phyloP scores from a whole-genome alignment of 2,797 vertebrate genomes.

The Pangasius mekongensis region DNA sequence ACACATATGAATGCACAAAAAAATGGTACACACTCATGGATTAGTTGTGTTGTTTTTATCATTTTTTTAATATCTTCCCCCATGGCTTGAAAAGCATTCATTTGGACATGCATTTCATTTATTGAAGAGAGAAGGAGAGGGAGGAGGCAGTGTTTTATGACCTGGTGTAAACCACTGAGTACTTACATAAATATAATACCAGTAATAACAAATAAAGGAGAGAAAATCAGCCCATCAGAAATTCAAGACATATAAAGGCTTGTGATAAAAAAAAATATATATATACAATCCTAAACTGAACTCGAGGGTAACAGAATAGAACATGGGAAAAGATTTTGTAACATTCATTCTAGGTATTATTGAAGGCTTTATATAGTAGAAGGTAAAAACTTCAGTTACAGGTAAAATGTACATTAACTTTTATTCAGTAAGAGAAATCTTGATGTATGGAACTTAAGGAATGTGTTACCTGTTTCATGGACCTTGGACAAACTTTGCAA shows the following conservation, averaged over 20 bases:
- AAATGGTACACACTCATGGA: slow-evolving; percentile 61
- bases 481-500: neutral
- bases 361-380: neutral
- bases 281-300: neutral
- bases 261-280: neutral
- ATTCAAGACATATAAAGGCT: slow-evolving; percentile 25
- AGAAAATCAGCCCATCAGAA: slow-evolving; percentile 46
- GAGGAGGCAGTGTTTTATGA: slow-evolving; percentile 45
- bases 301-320: neutral
- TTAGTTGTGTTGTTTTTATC: slow-evolving; percentile 70
- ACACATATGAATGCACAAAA: slow-evolving; percentile 20
- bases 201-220: slow-evolving; percentile 67
- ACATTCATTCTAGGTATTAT: neutral
- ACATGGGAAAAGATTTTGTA: neutral
- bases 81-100: slow-evolving; percentile 77
- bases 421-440: neutral
- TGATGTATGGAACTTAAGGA: neutral
- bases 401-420: neutral
- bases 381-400: neutral
- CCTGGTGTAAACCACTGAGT: slow-evolving; percentile 58
- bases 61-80: slow-evolving; percentile 78
- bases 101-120: slow-evolving; percentile 76
- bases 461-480: neutral
- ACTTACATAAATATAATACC: slow-evolving; percentile 48
- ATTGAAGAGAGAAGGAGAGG: slow-evolving; percentile 61